Evolutionary conservation across 2,888 invertebrate genomes (phyloP), one percentile per base, ranked within the genome.

Genomic region (Synanthedon andrenaeformis): DNA sequence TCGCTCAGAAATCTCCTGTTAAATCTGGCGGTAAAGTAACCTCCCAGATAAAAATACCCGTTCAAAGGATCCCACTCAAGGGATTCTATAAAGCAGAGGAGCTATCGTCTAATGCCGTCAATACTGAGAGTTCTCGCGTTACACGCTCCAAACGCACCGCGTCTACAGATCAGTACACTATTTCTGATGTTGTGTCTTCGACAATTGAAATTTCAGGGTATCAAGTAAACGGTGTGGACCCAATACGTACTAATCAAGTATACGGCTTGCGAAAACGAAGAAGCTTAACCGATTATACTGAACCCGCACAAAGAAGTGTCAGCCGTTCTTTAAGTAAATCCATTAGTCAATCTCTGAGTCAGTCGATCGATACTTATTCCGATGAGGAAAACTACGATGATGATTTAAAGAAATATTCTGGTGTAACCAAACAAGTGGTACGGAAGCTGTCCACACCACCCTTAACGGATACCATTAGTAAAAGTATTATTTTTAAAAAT

Each of bases 361-460:
- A 82, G 57, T 84, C 84, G 2, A 60, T 82, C 54, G 84, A 75
- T 28, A 69, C 74, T 35, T 78, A 70, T 60, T 85, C 85, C 2
- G 87, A 86, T 66, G 84, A 79, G 28, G 86, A 87, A 19, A 66
- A 76, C 57, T 78, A 79, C 52, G 76, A 79, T 10, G 76, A 79
- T n/a, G 55, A 66, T 13, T 54, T 53, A 3, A 72, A 63, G 53
- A 66, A 69, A 28, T 79, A 73, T 58, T 74, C 76, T 1, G 45
- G 11, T 0, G 2, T 45, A 14, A 45, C 14, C 45, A 17, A 12
- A 12, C 73, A 67, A 54, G 65, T 74, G 1, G 74, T 76, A 3
- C 76, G 88, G 54, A 83, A 81, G 58, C 63, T 88, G 48, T 79
- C 85, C 2, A 88, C 88, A 50, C 88, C 88, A 0, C 35, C 35